Evolutionary conservation across 2,888 invertebrate genomes (phyloP).

Genomic region (Pristionchus mayeri): DNA sequence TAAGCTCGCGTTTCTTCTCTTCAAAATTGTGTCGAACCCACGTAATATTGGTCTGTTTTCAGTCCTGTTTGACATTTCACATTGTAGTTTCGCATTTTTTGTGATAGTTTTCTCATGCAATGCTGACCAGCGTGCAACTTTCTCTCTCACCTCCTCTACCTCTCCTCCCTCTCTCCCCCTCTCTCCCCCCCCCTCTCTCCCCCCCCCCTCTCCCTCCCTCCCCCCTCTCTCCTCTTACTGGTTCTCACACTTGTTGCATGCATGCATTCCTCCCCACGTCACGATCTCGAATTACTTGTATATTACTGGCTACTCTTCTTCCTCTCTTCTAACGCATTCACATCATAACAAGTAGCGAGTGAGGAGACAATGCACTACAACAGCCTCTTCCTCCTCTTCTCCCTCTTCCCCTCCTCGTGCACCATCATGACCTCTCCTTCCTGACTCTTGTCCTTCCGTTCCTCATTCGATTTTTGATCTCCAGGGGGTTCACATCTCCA

Average conservation of each 20-base stretch:
- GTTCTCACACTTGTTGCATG: slow-evolving; percentile 5
- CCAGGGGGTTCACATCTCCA: background rate
- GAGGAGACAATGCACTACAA: background rate
- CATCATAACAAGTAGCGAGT: background rate
- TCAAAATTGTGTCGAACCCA: background rate
- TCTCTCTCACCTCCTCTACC: background rate
- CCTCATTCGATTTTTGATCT: background rate
- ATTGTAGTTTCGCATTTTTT: background rate
- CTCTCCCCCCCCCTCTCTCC: background rate
- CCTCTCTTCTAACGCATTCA: background rate
- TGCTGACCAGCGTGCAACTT: background rate
- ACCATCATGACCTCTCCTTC: no score
- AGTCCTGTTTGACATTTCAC: background rate
- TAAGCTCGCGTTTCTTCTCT: background rate
- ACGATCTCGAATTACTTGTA: background rate
- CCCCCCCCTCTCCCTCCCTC: background rate
- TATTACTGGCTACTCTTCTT: background rate
- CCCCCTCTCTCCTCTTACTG: background rate
- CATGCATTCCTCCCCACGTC: background rate
- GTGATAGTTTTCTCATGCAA: background rate
- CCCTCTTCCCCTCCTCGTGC: no score
- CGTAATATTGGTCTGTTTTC: background rate
- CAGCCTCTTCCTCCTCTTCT: background rate
- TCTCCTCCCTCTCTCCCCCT: background rate
- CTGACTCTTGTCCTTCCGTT: background rate